Evolutionary conservation across 2,797 vertebrate genomes (phyloP), one percentile per base, ranked within the genome.

Genomic region (Bufotes viridis): DNA sequence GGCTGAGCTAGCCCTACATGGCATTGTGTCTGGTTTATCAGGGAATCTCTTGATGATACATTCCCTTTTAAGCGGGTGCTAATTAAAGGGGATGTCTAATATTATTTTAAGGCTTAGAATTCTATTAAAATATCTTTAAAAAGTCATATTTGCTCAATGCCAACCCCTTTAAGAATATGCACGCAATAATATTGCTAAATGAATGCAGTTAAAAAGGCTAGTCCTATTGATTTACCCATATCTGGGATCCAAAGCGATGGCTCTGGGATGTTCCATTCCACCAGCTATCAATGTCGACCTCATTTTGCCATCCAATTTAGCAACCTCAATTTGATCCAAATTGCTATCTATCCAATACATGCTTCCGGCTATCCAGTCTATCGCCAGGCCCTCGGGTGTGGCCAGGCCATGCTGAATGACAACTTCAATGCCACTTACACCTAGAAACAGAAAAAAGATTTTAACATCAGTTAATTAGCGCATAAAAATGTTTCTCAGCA

Each of bases 291-390:
- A 93, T 0, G 98, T 99, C 57, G 97, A 96, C 91, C 98, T 97
- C 94, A 98, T 95, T 76, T 96, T 95, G 70, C 98, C 98, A 57
- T 99, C 97, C 6, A 99, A 94, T 92, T 97, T 96, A 80, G 98
- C 98, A 79, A 99, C 98, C 93, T 99, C 98, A 1, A 99, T 99
- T 93, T 99, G 98, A 92, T 99, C 98, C 95, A 99, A 93, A 90
- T 99, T 99, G 93, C 98, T 99, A 94, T 99, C 98, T 88, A 99
- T 98, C 98, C 98, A 99, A 92, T 99, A 99, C 60, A 99, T 96
- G 91, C 99, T 99, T 80, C 96, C 97, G 51, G 97, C 98, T 89
- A 99, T 98, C 98, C 98, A 99, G 90, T 99, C 98, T 24, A 99
- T 97, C 1, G 98, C 98, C 88, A 99, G 93, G 42, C 98, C 98